These are phyloP conservation scores for Malacoctenus gilli DNA, from an alignment of 2,797 vertebrate species.

Conservation along the genomic window DNA sequence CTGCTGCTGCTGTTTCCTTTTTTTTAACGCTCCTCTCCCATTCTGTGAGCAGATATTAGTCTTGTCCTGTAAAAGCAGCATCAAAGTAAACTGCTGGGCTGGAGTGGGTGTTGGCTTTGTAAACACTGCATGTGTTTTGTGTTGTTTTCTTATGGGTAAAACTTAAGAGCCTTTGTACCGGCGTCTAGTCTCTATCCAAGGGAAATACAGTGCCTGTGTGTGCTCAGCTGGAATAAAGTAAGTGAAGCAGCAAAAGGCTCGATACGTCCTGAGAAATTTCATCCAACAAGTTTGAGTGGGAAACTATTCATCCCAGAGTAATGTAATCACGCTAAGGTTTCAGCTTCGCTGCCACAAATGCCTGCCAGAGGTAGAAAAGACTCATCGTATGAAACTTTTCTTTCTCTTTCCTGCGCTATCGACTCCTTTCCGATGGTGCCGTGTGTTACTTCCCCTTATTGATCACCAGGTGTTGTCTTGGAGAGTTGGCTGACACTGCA, in stretches of 20 bases:
- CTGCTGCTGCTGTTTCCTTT: background rate
- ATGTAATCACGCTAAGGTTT: too few species aligned
- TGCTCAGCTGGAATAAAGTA: background rate
- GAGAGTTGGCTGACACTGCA: too few species aligned
- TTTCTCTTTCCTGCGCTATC: too few species aligned
- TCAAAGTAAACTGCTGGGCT: slow-evolving; percentile 31
- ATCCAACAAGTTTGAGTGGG: too few species aligned
- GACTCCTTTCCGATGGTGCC: too few species aligned
- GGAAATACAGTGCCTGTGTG: background rate
- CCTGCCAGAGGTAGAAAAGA: too few species aligned
- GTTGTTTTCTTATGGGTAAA: slow-evolving; percentile 36
- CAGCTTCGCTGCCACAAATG: too few species aligned
- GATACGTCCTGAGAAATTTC: background rate
- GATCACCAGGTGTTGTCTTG: too few species aligned
- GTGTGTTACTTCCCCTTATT: too few species aligned
- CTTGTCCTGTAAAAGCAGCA: slow-evolving; percentile 15
- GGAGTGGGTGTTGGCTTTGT: slow-evolving; percentile 27
- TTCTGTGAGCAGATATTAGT: slow-evolving; percentile 21
- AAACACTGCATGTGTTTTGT: slow-evolving; percentile 20
- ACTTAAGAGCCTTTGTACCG: slow-evolving; percentile 10
- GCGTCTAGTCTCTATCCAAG: slow-evolving; percentile 1
- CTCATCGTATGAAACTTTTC: too few species aligned
- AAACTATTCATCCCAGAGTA: too few species aligned
- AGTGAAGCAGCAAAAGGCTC: background rate
- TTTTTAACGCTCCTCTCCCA: slow-evolving; percentile 1